Evolutionary conservation across 2,113 vertebrate genomes (phyloP).

Genomic region (Tylochromis polylepis): DNA sequence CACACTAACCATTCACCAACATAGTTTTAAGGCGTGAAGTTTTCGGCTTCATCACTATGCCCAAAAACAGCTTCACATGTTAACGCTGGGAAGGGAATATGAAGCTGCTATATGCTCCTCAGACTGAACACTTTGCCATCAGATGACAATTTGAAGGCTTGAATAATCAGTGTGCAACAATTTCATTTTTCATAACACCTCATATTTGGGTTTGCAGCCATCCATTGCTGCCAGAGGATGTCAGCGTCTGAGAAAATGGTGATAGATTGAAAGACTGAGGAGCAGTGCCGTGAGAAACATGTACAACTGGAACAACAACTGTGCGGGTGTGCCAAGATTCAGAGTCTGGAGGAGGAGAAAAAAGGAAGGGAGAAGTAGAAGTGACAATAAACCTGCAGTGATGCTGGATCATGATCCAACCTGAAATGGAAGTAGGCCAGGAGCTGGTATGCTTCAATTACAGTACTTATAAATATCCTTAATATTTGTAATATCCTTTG

Average conservation of each 20-base stretch:
- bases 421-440: neutral
- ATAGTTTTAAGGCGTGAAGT: neutral
- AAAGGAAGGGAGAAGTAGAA: neutral
- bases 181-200: neutral
- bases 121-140: neutral
- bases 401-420: neutral
- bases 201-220: neutral
- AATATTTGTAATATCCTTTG: neutral
- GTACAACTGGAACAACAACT: neutral
- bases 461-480: neutral
- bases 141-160: neutral
- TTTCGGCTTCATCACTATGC: fast-evolving
- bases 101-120: neutral
- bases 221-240: neutral
- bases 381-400: neutral
- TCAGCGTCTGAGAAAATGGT: neutral
- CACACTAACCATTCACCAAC: neutral
- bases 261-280: neutral
- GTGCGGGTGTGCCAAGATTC: neutral
- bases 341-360: neutral
- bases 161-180: neutral
- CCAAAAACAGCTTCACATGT: neutral
- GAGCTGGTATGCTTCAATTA: neutral
- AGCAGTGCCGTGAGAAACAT: neutral
- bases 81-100: neutral